Evolutionary conservation across 2,888 invertebrate genomes (phyloP).

Genomic region (Enchytraeus crypticus): DNA sequence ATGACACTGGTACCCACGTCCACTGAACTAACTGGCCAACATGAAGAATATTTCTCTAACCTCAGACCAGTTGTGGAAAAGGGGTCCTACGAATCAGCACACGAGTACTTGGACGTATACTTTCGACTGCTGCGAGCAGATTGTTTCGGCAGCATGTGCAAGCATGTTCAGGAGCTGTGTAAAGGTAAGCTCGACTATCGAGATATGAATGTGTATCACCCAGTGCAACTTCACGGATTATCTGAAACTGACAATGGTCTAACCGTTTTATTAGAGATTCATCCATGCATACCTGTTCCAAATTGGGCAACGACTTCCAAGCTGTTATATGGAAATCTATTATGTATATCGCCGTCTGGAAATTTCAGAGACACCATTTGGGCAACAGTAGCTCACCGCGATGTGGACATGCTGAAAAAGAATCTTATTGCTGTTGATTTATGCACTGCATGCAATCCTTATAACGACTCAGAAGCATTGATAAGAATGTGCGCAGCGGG

Average conservation of each 20-base stretch:
- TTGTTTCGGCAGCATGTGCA: conserved; percentile 13
- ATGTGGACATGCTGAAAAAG: conserved; percentile 9
- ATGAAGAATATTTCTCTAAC: not conserved
- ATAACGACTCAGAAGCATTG: conserved; percentile 5
- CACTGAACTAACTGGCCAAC: conserved; percentile 6
- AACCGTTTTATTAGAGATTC: conserved; percentile 9
- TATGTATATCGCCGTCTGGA: conserved; percentile 18
- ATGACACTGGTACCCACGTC: conserved; percentile 13
- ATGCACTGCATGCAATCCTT: conserved; percentile 10
- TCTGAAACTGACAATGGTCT: not conserved
- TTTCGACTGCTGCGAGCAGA: conserved; percentile 22
- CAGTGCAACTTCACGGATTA: conserved; percentile 8
- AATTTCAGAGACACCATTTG: conserved; percentile 20
- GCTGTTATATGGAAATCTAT: conserved; percentile 20
- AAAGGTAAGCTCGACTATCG: conserved; percentile 14
- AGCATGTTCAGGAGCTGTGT: conserved; percentile 8
- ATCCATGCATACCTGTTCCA: conserved; percentile 10
- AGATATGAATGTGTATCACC: conserved; percentile 21
- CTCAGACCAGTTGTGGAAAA: not conserved
- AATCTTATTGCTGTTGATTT: conserved; percentile 16
- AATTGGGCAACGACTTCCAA: conserved; percentile 16
- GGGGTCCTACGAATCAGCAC: conserved; percentile 9
- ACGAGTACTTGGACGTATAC: conserved; percentile 19
- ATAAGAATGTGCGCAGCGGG: not conserved
- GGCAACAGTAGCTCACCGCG: conserved; percentile 20